Conservation (phyloP, 2,797 vertebrate genomes). For the Phrynocephalus forsythii region DNA sequence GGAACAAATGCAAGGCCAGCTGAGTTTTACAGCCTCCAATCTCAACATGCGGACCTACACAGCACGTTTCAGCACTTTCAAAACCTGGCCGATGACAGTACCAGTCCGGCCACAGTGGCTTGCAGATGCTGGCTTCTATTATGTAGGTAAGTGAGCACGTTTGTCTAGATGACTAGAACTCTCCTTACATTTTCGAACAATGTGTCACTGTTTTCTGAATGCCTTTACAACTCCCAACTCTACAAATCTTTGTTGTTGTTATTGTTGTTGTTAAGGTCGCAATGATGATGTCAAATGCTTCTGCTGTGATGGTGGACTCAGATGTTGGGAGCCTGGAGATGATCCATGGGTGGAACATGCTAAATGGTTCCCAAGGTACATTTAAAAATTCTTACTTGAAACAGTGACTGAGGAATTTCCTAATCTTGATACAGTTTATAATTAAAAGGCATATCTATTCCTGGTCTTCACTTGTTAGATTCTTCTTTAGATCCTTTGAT, state of each 20-base stretch:
- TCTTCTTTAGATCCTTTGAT: not conserved
- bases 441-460: not conserved
- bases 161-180: not conserved
- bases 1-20: constrained; percentile 76
- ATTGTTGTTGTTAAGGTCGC: constrained; percentile 80
- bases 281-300: constrained; percentile 99
- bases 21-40: constrained; percentile 89
- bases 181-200: rapidly evolving
- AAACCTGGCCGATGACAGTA: constrained; percentile 92
- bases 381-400: not conserved
- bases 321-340: constrained; percentile 98
- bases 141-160: constrained; percentile 86
- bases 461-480: not conserved
- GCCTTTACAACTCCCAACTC: constrained; percentile 6
- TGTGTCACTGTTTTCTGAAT: not conserved
- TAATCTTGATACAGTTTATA: not conserved
- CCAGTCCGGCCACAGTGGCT: constrained; percentile 93
- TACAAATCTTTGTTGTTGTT: not conserved
- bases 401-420: not conserved
- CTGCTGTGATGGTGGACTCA: constrained; percentile 96
- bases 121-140: constrained; percentile 96
- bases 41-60: constrained; percentile 92
- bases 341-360: constrained; percentile 98
- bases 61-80: constrained; percentile 90
- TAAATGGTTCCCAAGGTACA: constrained; percentile 99